Evolutionary conservation across 2,113 vertebrate species (phyloP).

Genomic region (Pseudopipra pipra): DNA sequence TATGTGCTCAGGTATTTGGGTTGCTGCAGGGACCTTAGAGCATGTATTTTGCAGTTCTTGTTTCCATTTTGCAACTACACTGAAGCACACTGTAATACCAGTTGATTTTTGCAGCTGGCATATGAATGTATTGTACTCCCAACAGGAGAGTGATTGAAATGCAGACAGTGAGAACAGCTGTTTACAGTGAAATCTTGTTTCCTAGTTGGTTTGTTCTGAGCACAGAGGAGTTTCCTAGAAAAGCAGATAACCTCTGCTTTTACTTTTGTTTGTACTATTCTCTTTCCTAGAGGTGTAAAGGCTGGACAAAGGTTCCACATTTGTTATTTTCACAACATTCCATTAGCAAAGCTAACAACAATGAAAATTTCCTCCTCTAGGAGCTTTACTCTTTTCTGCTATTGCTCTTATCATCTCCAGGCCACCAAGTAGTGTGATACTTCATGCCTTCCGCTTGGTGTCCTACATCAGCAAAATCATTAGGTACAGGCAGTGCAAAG

Average conservation of each 20-base stretch:
- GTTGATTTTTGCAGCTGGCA: neutral
- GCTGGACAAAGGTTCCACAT: neutral
- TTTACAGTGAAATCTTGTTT: neutral
- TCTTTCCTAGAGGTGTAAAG: neutral
- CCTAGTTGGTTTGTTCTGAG: neutral
- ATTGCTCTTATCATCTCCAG: neutral
- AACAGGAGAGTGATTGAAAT: neutral
- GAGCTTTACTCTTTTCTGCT: neutral
- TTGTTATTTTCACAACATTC: neutral
- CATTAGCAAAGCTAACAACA: neutral
- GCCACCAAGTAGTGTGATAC: neutral
- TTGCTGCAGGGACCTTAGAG: neutral
- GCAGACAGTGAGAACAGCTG: neutral
- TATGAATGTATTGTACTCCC: neutral
- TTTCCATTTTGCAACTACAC: conserved; percentile 17
- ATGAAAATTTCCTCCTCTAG: neutral
- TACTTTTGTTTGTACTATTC: neutral
- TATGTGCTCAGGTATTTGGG: neutral
- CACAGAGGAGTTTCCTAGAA: neutral
- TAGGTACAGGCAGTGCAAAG: neutral
- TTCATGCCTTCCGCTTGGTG: neutral
- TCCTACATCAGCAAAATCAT: neutral
- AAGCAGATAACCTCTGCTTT: neutral
- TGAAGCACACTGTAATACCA: neutral
- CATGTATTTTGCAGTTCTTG: neutral